A percentile compares a stretch with the other conserved stretches of the same genome.
Conservation (phyloP, 1,140 invertebrate genomes). For the Aplysia californica region DNA sequence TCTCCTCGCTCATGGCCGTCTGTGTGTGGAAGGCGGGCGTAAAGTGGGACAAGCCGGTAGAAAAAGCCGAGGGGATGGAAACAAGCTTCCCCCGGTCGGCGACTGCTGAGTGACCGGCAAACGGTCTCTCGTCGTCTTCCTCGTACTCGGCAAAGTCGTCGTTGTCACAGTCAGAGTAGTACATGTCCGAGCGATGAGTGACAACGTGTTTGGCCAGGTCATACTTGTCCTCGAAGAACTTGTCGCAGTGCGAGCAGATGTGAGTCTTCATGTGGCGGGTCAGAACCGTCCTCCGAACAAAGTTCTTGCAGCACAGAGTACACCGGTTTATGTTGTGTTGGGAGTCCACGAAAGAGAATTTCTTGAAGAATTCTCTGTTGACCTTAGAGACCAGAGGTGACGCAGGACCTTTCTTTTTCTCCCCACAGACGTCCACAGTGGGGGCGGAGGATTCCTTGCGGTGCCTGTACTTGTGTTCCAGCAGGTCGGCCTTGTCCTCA, state of each 20-base stretch:
- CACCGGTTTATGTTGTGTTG: constrained; percentile 15
- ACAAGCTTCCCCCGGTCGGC: background rate
- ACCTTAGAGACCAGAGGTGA: constrained; percentile 19
- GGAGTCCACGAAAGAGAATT: constrained; percentile 9
- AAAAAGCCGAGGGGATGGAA: background rate
- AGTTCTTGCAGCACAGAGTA: constrained; percentile 14
- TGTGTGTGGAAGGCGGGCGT: background rate
- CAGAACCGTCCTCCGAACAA: constrained; percentile 17
- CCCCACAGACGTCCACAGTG: constrained; percentile 16
- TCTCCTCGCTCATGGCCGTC: background rate
- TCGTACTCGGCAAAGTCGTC: background rate
- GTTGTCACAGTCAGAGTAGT: too few relatives aligned
- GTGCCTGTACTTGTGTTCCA: constrained; percentile 21
- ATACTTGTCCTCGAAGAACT: constrained; percentile 27
- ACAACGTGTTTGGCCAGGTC: constrained; percentile 11
- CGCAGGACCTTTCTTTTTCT: constrained; percentile 1
- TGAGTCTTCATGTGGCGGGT: constrained; percentile 24
- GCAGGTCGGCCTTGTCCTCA: constrained; percentile 15
- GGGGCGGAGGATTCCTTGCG: constrained; percentile 14
- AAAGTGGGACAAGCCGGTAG: background rate
- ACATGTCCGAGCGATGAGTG: too few relatives aligned
- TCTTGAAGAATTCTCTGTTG: constrained; percentile 21
- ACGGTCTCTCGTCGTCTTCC: constrained; percentile 1
- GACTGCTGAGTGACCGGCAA: background rate
- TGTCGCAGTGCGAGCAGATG: constrained; percentile 20